Evolutionary conservation across 2,113 vertebrate species (phyloP).

Genomic region (Stigmatopora nigra): DNA sequence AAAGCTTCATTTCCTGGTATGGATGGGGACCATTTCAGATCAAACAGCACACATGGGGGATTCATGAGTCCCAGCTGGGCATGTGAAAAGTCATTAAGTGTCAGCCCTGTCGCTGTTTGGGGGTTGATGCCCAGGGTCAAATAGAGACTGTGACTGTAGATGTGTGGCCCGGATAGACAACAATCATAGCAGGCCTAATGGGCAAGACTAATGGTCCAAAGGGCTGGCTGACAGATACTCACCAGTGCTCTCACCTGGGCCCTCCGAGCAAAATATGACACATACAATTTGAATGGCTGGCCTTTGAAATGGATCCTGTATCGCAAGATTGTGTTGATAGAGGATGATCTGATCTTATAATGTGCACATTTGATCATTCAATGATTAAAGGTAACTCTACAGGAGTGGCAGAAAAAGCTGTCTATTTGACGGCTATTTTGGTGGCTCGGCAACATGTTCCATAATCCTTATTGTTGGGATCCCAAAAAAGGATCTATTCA

Average conservation of each 20-base stretch:
- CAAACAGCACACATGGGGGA: constrained; percentile 35
- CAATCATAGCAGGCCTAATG: constrained; percentile 67
- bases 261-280: constrained; percentile 24
- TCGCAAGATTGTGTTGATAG: not conserved
- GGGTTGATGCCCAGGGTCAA: constrained; percentile 59
- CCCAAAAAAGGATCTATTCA: not conserved
- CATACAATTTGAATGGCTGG: not conserved
- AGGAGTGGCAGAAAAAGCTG: not conserved
- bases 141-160: constrained; percentile 51
- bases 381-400: not conserved
- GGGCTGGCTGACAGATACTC: constrained; percentile 66
- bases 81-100: constrained; percentile 59
- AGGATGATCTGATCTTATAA: not conserved
- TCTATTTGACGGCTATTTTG: not conserved
- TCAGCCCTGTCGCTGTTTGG: constrained; percentile 37
- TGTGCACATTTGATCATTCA: not conserved
- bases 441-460: not conserved
- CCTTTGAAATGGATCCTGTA: not conserved
- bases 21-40: constrained; percentile 49
- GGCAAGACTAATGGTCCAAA: constrained; percentile 67
- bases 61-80: constrained; percentile 50
- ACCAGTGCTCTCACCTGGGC: constrained; percentile 49
- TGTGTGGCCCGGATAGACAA: constrained; percentile 57
- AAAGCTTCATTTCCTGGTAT: constrained; percentile 39
- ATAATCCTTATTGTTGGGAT: not conserved